Evolutionary conservation across 2,113 vertebrate genomes (phyloP).

Genomic region (Eonycteris spelaea): DNA sequence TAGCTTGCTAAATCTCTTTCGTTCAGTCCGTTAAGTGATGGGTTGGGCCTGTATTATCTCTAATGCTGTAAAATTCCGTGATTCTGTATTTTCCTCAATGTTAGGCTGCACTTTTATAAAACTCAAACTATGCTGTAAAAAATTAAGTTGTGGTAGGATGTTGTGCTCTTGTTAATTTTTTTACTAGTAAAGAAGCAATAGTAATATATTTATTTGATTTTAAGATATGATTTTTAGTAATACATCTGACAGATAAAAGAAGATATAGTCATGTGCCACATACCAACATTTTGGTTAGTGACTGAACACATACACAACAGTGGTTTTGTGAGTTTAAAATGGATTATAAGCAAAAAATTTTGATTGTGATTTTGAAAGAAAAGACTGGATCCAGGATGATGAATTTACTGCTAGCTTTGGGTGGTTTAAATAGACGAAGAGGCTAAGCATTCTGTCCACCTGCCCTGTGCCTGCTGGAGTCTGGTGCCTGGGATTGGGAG

Average conservation of each 20-base stretch:
- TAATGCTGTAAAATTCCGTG: background rate
- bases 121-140: background rate
- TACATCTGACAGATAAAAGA: background rate
- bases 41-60: background rate
- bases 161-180: conserved; percentile 7
- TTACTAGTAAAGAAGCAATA: background rate
- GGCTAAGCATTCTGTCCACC: background rate
- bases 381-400: background rate
- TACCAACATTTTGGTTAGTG: background rate
- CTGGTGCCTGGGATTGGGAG: background rate
- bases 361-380: background rate
- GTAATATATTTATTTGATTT: background rate
- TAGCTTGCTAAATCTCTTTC: background rate
- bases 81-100: background rate
- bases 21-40: background rate
- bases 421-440: background rate
- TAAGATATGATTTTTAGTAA: background rate
- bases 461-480: background rate
- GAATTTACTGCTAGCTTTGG: background rate
- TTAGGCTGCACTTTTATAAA: conserved; percentile 17
- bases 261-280: background rate
- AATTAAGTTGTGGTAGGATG: background rate
- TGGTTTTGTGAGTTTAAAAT: background rate
- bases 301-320: background rate
- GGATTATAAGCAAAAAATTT: background rate